Evolutionary conservation across 2,797 vertebrate genomes (phyloP).

Genomic region (Bradypodion ventrale): DNA sequence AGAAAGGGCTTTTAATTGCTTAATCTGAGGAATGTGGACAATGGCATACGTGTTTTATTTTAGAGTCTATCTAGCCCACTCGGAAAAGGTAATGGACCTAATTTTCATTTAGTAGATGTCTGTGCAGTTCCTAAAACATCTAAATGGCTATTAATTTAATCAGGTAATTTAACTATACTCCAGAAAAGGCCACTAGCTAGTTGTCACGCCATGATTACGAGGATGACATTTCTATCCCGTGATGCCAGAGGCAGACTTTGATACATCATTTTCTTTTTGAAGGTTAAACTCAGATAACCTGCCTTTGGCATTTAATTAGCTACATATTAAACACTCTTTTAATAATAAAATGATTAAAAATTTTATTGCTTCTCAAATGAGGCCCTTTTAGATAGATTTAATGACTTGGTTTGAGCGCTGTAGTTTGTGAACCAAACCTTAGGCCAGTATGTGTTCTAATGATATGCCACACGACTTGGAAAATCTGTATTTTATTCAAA

Average conservation of each 20-base stretch:
- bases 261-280: conserved; percentile 99
- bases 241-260: conserved; percentile 97
- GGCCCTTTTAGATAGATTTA: conserved; percentile 96
- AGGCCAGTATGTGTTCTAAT: conserved; percentile 87
- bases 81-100: conserved; percentile 83
- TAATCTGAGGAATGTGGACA: conserved; percentile 80
- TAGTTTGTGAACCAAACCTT: conserved; percentile 88
- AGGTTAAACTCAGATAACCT: conserved; percentile 99
- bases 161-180: conserved; percentile 92
- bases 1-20: conserved; percentile 83
- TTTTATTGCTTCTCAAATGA: conserved; percentile 99
- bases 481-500: conserved; percentile 96
- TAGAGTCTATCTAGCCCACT: conserved; percentile 81
- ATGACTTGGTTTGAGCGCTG: conserved; percentile 91
- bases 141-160: conserved; percentile 99
- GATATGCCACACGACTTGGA: conserved; percentile 92
- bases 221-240: conserved; percentile 98
- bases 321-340: conserved; percentile 99
- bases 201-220: conserved; percentile 96
- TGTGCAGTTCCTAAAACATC: conserved; percentile 93
- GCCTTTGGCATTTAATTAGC: conserved; percentile 99
- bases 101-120: conserved; percentile 86
- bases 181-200: conserved; percentile 90
- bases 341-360: conserved; percentile 99
- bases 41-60: conserved; percentile 83